Conservation (phyloP, 2,113 vertebrate genomes). For the Ailuropoda melanoleuca region DNA sequence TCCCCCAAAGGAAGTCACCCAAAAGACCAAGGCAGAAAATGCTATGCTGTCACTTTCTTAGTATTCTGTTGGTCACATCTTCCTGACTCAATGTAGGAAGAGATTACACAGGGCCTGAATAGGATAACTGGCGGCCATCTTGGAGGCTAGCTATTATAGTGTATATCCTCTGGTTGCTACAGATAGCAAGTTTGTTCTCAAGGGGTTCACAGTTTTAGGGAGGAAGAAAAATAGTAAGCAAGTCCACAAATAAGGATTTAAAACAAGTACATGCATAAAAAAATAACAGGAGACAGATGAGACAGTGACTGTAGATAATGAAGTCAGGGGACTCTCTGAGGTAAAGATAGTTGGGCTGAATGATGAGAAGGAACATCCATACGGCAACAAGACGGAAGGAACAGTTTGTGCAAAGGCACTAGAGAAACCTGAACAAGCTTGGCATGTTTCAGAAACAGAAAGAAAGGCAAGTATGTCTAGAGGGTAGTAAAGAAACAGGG, state of each 20-base stretch:
- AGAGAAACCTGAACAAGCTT: neutral
- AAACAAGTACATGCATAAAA: neutral
- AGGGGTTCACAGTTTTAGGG: neutral
- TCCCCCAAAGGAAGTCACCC: neutral
- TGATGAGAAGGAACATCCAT: neutral
- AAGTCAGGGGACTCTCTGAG: neutral
- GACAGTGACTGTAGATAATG: neutral
- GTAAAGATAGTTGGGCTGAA: neutral
- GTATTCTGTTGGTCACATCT: neutral
- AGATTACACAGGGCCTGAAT: neutral
- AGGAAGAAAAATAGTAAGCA: conserved; percentile 1
- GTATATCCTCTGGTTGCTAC: neutral
- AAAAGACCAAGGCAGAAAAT: neutral
- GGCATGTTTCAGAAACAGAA: conserved; percentile 7
- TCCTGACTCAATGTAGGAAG: neutral
- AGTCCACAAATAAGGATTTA: conserved; percentile 13
- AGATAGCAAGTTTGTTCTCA: neutral
- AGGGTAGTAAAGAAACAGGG: neutral
- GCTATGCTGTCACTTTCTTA: neutral
- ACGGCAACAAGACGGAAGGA: neutral
- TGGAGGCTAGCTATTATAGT: neutral
- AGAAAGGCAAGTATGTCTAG: neutral
- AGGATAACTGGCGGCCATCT: neutral
- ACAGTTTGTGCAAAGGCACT: neutral
- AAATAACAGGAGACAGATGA: neutral